Evolutionary conservation across 2,888 invertebrate species (phyloP).

Genomic region (Microplitis deprimator): DNA sequence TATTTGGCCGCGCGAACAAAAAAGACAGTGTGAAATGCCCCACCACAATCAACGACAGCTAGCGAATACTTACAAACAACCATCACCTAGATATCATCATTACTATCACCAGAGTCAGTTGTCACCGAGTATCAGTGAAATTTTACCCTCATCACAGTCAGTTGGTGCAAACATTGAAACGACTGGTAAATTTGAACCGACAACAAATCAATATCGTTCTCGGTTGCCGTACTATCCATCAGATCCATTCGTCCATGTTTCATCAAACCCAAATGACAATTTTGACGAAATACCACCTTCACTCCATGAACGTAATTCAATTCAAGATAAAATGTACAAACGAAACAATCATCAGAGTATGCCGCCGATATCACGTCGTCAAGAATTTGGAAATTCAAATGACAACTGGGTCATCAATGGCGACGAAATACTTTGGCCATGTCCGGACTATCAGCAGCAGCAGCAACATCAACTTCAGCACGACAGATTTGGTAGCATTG

Average conservation of each 20-base stretch:
- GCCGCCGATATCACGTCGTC: conserved; percentile 30
- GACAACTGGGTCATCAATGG: conserved; percentile 63
- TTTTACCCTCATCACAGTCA: conserved; percentile 42
- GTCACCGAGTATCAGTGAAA: conserved; percentile 15
- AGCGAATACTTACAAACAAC: conserved; percentile 14
- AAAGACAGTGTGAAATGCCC: conserved; percentile 22
- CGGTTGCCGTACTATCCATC: not conserved
- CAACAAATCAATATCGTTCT: not conserved
- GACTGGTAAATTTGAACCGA: not conserved
- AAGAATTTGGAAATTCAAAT: conserved; percentile 46
- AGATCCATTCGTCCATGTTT: conserved; percentile 24
- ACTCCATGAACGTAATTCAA: conserved; percentile 13
- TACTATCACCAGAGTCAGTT: conserved; percentile 32
- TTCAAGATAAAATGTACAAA: conserved; percentile 16
- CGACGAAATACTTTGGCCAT: conserved; percentile 66
- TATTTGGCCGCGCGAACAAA: conserved; percentile 27
- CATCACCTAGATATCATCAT: conserved; percentile 25
- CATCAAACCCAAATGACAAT: not conserved
- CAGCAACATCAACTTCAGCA: conserved; percentile 35
- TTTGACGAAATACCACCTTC: conserved; percentile 4
- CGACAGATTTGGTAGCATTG: conserved; percentile 76
- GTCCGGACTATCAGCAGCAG: conserved; percentile 56
- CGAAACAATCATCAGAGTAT: conserved; percentile 34
- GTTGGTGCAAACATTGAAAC: not conserved
- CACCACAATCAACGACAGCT: conserved; percentile 35